Percentiles rank a stretch among this genome's conserved stretches.
phyloP scores from a whole-genome alignment of 2,797 vertebrate species.

The Mycteria americana region DNA sequence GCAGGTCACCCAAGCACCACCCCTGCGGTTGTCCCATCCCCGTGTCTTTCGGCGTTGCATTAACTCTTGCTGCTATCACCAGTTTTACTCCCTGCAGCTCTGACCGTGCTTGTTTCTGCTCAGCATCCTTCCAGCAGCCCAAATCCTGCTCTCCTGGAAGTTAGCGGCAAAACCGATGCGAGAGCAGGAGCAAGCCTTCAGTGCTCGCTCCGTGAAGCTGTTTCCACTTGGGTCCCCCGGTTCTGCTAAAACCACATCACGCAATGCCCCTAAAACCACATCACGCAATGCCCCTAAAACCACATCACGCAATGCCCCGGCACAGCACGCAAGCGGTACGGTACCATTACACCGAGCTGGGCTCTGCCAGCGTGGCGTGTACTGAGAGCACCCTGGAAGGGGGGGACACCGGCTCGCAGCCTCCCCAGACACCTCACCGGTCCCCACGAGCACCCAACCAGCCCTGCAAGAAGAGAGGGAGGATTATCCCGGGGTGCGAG shows the following conservation, averaged over 20 bases:
- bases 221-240: not conserved
- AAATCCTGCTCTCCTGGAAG: not conserved
- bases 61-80: not conserved
- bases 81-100: not conserved
- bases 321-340: rapidly evolving
- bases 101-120: not conserved
- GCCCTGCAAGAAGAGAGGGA: not conserved
- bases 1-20: not conserved
- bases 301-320: not conserved
- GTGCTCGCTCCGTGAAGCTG: rapidly evolving
- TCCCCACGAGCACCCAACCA: not conserved
- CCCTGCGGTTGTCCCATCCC: not conserved
- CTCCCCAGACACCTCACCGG: not conserved
- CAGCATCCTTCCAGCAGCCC: not conserved
- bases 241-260: not conserved
- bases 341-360: not conserved
- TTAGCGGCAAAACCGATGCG: not conserved
- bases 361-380: not conserved
- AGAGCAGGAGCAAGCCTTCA: not conserved
- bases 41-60: rapidly evolving
- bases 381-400: not conserved
- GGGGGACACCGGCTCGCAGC: rapidly evolving
- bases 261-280: not conserved
- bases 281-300: too few relatives aligned
- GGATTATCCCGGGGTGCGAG: not conserved